Percentiles rank a stretch among this genome's conserved stretches.
Evolutionary conservation across 2,797 vertebrate genomes (phyloP).

Genomic region (Florisuga fusca): DNA sequence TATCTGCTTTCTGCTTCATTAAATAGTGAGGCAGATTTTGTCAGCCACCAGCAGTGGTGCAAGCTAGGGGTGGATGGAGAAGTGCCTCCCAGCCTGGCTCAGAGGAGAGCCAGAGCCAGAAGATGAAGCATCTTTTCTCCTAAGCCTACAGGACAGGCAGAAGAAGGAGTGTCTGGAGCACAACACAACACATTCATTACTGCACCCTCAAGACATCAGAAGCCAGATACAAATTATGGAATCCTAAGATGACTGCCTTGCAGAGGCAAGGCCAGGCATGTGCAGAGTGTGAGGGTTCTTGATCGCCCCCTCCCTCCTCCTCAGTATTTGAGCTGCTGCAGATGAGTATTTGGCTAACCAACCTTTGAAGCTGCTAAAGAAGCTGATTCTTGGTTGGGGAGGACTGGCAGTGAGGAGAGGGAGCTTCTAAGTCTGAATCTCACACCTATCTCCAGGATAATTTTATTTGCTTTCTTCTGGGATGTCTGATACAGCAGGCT

Average conservation of each 20-base stretch:
- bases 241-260: not conserved
- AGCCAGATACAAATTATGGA: not conserved
- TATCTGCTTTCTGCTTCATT: not conserved
- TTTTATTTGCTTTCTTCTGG: not conserved
- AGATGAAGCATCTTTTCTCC: not conserved
- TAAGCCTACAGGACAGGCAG: not conserved
- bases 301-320: not conserved
- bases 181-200: not conserved
- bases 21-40: not conserved
- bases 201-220: not conserved
- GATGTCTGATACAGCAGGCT: not conserved
- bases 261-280: not conserved
- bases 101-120: rapidly evolving
- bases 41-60: rapidly evolving
- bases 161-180: not conserved
- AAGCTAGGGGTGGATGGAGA: not conserved
- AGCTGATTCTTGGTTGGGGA: not conserved
- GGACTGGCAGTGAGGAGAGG: not conserved
- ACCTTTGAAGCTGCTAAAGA: not conserved
- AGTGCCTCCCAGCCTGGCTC: not conserved
- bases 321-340: rapidly evolving
- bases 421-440: not conserved
- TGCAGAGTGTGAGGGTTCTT: rapidly evolving
- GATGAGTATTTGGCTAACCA: not conserved
- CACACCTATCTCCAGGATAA: not conserved